A percentile compares a stretch with the other conserved stretches of the same genome.
phyloP scores from a whole-genome alignment of 2,888 invertebrate species.

The Aromia moschata region DNA sequence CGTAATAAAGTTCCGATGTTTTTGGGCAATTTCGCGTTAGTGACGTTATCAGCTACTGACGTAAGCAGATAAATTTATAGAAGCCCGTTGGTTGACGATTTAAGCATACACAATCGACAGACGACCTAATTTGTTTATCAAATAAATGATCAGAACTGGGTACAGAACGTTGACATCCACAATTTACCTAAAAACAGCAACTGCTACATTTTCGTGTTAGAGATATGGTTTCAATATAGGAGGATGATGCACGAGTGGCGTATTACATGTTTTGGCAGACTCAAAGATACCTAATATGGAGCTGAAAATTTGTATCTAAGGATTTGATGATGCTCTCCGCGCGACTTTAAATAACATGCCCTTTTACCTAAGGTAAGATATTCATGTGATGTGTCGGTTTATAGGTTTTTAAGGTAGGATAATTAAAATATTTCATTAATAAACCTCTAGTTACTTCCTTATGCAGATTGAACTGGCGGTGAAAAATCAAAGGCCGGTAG shows the following conservation, averaged over 20 bases:
- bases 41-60: not conserved
- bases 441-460: no score
- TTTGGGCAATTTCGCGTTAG: conserved; percentile 6
- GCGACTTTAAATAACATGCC: not conserved
- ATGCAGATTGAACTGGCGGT: no score
- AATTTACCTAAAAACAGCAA: not conserved
- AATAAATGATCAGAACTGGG: conserved; percentile 2
- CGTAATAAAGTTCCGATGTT: conserved; percentile 1
- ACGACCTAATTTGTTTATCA: conserved; percentile 6
- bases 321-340: not conserved
- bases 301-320: not conserved
- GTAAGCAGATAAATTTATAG: conserved; percentile 3
- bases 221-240: not conserved
- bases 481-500: no score
- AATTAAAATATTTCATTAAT: no score
- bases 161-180: not conserved
- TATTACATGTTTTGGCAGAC: no score
- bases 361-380: no score
- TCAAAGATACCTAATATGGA: no score
- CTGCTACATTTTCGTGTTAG: not conserved
- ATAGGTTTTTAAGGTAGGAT: no score
- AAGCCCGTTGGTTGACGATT: not conserved
- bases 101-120: not conserved
- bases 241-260: no score
- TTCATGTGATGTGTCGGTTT: no score